phyloP scores from a whole-genome alignment of 2,888 invertebrate species.

The Drosophila neotestacea region DNA sequence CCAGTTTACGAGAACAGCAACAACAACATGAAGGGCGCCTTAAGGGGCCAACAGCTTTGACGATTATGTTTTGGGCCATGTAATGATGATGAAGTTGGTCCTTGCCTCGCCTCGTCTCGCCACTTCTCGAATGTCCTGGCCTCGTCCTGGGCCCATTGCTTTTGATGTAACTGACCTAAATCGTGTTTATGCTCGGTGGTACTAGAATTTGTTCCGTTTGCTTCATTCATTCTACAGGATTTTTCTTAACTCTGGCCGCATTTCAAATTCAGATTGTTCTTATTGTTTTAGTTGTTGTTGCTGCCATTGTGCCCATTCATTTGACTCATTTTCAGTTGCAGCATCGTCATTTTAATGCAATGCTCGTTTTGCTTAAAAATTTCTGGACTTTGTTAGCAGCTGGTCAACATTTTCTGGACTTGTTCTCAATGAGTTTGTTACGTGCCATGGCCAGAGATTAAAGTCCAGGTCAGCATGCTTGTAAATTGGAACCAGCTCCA shows the following conservation, averaged over 20 bases:
- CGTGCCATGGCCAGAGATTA: conserved; percentile 52
- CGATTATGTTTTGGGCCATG: conserved; percentile 63
- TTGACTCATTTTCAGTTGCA: conserved; percentile 78
- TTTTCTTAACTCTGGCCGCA: conserved; percentile 46
- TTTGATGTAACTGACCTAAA: conserved; percentile 81
- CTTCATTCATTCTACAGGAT: conserved; percentile 49
- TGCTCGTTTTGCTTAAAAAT: conserved; percentile 56
- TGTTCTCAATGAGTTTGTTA: conserved; percentile 42
- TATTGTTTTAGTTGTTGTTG: conserved; percentile 10
- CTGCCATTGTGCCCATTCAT: conserved; percentile 58
- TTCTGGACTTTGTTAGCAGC: conserved; percentile 32
- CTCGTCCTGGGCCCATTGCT: conserved; percentile 61
- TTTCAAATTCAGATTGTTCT: conserved; percentile 29
- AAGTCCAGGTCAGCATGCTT: conserved; percentile 24
- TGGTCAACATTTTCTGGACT: conserved; percentile 34
- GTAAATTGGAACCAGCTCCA: conserved; percentile 2
- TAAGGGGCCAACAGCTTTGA: conserved; percentile 47
- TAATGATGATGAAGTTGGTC: conserved; percentile 60
- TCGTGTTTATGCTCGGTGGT: conserved; percentile 55
- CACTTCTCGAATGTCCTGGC: conserved; percentile 1
- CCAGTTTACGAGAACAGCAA: conserved; percentile 41
- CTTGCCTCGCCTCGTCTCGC: conserved; percentile 2
- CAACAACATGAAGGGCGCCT: conserved; percentile 21
- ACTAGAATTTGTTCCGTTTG: conserved; percentile 39
- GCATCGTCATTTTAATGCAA: conserved; percentile 65